Percentiles rank a stretch among this genome's conserved stretches.
These are phyloP conservation scores for Pipra filicauda DNA, from an alignment of 2,113 vertebrate genomes.

Conservation along the genomic window DNA sequence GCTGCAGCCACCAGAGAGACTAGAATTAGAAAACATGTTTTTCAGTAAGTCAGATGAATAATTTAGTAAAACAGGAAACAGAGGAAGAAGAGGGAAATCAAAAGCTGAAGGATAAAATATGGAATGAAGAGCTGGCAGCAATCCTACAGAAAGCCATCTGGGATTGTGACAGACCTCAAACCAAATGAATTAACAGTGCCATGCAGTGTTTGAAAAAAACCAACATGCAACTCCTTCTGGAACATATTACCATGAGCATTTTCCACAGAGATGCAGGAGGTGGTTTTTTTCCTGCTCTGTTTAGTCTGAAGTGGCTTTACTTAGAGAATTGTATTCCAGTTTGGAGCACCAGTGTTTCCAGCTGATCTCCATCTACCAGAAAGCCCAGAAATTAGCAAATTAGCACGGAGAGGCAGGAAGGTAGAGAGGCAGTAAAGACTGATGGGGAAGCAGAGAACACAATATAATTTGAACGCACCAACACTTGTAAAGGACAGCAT, in stretches of 20 bases:
- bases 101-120: conserved; percentile 8
- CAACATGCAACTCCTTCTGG: conserved; percentile 11
- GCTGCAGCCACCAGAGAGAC: not conserved
- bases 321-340: not conserved
- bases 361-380: not conserved
- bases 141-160: conserved; percentile 47
- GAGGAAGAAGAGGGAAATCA: not conserved
- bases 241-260: conserved; percentile 24
- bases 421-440: not conserved
- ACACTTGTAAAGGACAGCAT: not conserved
- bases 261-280: conserved; percentile 1
- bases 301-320: not conserved
- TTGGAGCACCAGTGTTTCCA: not conserved
- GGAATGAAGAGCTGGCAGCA: conserved; percentile 18
- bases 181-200: conserved; percentile 53
- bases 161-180: conserved; percentile 42
- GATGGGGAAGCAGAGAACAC: not conserved
- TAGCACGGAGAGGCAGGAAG: not conserved
- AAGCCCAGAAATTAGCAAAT: not conserved
- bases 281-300: not conserved
- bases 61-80: not conserved
- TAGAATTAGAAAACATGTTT: not conserved
- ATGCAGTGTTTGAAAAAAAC: conserved; percentile 38
- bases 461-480: not conserved
- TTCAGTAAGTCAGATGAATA: not conserved